These are phyloP conservation scores for Scrobipalpa costella DNA, from an alignment of 2,888 invertebrate genomes.

Conservation along the genomic window DNA sequence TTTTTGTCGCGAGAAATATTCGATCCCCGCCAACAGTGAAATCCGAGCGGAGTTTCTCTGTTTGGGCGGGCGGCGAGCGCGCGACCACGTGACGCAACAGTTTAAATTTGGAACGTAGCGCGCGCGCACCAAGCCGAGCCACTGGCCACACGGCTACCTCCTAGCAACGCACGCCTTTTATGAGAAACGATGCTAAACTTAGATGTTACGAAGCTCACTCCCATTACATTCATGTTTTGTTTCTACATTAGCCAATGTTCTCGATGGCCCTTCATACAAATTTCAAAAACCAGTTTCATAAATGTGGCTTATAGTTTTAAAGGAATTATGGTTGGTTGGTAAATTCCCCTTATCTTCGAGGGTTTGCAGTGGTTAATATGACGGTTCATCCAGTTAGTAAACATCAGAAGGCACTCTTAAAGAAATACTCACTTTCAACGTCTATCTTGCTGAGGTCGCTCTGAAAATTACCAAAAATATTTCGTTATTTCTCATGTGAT, in stretches of 20 bases:
- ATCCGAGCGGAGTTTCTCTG: constrained; percentile 78
- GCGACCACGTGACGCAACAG: constrained; percentile 71
- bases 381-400: constrained; percentile 9
- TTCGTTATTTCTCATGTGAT: constrained; percentile 65
- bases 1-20: constrained; percentile 46
- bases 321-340: background rate
- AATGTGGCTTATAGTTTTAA: background rate
- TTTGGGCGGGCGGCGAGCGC: constrained; percentile 76
- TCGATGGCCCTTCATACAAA: constrained; percentile 14
- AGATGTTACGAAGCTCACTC: constrained; percentile 57
- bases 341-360: background rate
- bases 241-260: constrained; percentile 21
- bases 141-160: constrained; percentile 60
- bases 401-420: constrained; percentile 2
- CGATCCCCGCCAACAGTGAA: constrained; percentile 62
- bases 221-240: constrained; percentile 46
- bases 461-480: constrained; percentile 83
- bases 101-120: constrained; percentile 75
- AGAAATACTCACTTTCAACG: constrained; percentile 90
- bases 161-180: constrained; percentile 74
- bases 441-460: constrained; percentile 93
- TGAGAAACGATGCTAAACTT: constrained; percentile 73
- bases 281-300: background rate
- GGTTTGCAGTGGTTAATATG: background rate
- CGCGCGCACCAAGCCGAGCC: constrained; percentile 62